Percentiles rank a stretch among this genome's conserved stretches.
These are phyloP conservation scores for Hexactinellida sp. DNA, from an alignment of 37 sponge, comb jelly and placozoan species.

Conservation along the genomic window DNA sequence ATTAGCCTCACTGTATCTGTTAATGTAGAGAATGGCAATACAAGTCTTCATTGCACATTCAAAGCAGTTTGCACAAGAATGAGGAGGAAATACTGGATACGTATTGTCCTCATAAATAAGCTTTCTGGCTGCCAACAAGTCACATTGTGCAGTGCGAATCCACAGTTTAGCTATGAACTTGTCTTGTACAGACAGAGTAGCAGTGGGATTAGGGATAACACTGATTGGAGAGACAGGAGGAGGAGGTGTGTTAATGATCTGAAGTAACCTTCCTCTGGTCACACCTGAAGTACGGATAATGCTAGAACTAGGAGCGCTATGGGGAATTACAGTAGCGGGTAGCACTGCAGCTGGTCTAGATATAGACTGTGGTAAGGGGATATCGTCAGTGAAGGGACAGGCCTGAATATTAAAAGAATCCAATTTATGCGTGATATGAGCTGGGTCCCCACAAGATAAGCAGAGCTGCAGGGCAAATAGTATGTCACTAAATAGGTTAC, in stretches of 20 bases:
- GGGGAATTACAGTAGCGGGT: neutral
- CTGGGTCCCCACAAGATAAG: neutral
- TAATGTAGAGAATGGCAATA: slow-evolving; percentile 2
- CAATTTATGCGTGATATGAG: neutral
- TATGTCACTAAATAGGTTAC: neutral
- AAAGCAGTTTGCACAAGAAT: neutral
- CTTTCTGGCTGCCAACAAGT: neutral
- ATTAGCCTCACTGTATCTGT: neutral
- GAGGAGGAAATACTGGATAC: neutral
- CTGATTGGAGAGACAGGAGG: neutral
- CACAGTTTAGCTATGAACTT: neutral
- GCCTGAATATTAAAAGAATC: neutral
- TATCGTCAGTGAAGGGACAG: neutral
- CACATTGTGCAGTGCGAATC: slow-evolving; percentile 5
- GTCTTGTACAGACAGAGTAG: neutral
- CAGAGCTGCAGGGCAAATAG: neutral
- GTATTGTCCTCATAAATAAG: neutral
- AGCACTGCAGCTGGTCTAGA: neutral
- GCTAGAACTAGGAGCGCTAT: neutral
- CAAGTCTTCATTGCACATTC: slow-evolving; percentile 1
- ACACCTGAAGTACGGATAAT: neutral
- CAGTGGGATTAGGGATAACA: neutral
- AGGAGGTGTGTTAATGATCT: neutral
- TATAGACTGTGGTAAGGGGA: neutral
- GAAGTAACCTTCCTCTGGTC: neutral